Base-by-base conservation (phyloP, 1,140 invertebrate genomes). In the Whitmania pigra region DNA sequence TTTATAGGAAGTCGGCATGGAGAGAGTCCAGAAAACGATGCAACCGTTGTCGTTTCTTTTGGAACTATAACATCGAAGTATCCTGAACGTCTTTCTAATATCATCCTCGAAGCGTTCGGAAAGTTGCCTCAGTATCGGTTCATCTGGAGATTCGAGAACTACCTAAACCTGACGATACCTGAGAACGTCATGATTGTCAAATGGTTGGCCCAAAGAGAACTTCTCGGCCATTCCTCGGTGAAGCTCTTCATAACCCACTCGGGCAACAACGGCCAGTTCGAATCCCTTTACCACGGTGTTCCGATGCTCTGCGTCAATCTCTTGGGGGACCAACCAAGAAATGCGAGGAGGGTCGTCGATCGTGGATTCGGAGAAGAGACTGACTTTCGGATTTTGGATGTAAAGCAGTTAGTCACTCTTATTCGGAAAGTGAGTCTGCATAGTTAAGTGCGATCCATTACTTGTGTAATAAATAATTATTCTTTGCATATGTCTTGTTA, bases 121-220 rank as follows among this genome's bases (percentile, higher is more conserved):
- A n/a, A 9, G 25, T 49, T 70, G 18, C 69, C 69, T 18, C n/a
- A 70, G 20, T 49, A 53, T 20, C 40, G 49, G 7, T 40, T 31
- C 22, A 31, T 63, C 22, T 63, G 22, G 22, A 25, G 57, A 25
- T 63, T 31, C 22, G 22, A 25, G 0, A 63, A 63, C 22, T 31
- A 63, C 11, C 29, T 25, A 4, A 63, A 70, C 20, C 2, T 54
- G 29, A 53, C n/a, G 22, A 49, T 49, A 7, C 43, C 43, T 49
- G 2, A 11, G 85, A 87, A 63, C 91, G 69, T 70, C 11, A 49
- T 11, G 15, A 53, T 70, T n/a, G 40, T 49, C 53, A 40, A 70
- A n/a, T 70, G 90, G 89, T 81, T 90, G 75, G 89, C 90, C 0
- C 90, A 92, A 78, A 89, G 90, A 77, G 89, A 91, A 78, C 84